A percentile compares a stretch with the other conserved stretches of the same genome.
Evolutionary conservation across 2,797 vertebrate genomes (phyloP).

Genomic region (Sternotherus odoratus): DNA sequence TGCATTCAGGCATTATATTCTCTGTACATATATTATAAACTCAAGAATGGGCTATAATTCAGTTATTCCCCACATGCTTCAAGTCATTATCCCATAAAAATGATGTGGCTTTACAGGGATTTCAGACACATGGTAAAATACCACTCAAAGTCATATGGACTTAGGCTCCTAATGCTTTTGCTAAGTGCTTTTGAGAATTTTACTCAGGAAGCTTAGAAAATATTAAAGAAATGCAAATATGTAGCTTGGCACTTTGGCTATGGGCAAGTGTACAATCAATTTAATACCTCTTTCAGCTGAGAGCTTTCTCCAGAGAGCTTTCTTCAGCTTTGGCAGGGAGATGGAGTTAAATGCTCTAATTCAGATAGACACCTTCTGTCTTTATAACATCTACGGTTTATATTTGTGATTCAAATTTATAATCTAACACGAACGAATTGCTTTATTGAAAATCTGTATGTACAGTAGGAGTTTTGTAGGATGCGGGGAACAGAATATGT

Average conservation of each 20-base stretch:
- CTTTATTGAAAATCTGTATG: background rate
- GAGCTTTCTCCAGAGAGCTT: background rate
- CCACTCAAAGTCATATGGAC: background rate
- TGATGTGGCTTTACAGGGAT: background rate
- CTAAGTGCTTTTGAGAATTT: background rate
- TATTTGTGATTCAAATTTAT: background rate
- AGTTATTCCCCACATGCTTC: background rate
- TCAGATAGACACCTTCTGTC: background rate
- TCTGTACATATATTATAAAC: background rate
- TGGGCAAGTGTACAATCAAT: background rate
- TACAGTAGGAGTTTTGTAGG: background rate
- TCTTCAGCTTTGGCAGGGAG: background rate
- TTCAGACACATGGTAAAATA: background rate
- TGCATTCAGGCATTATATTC: rapidly evolving
- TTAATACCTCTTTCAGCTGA: background rate
- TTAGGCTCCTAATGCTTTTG: background rate
- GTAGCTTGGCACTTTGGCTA: background rate
- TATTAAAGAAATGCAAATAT: background rate
- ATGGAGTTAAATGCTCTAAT: background rate
- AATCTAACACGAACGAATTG: background rate
- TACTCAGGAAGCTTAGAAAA: background rate
- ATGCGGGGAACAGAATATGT: rapidly evolving
- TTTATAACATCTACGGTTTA: background rate
- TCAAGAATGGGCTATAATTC: background rate
- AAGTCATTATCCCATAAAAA: background rate